phyloP scores from a whole-genome alignment of 2,113 vertebrate species.

The Crocuta crocuta region DNA sequence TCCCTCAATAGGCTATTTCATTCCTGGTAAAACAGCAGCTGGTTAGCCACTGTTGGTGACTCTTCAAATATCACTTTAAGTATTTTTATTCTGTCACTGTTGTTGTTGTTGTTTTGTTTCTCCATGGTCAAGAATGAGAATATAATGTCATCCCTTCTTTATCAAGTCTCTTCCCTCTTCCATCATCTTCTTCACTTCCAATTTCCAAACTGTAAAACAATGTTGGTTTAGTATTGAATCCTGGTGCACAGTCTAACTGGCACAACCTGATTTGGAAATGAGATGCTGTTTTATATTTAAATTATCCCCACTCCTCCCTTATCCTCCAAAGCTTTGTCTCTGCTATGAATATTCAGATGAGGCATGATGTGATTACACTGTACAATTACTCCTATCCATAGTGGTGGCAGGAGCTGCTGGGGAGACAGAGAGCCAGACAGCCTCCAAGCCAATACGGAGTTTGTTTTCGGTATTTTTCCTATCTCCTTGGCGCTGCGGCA shows the following conservation, averaged over 20 bases:
- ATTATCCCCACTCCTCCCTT: constrained; percentile 85
- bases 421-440: constrained; percentile 79
- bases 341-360: constrained; percentile 93
- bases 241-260: constrained; percentile 56
- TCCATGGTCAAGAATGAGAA: constrained; percentile 55
- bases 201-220: constrained; percentile 74
- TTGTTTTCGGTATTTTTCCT: constrained; percentile 82
- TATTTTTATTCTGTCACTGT: constrained; percentile 79
- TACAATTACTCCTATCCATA: constrained; percentile 92
- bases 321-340: constrained; percentile 89
- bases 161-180: constrained; percentile 2
- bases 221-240: constrained; percentile 66
- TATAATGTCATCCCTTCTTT: background rate
- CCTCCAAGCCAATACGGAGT: constrained; percentile 79
- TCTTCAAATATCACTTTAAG: constrained; percentile 85
- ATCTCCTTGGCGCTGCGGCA: constrained; percentile 91
- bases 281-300: constrained; percentile 86
- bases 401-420: constrained; percentile 79
- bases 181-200: constrained; percentile 50
- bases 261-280: constrained; percentile 82
- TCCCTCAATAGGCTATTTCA: constrained; percentile 87
- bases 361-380: constrained; percentile 90
- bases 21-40: constrained; percentile 87
- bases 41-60: constrained; percentile 84
- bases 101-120: constrained; percentile 80